Conservation (phyloP, 2,888 invertebrate genomes). For the Ditula angustiorana region DNA sequence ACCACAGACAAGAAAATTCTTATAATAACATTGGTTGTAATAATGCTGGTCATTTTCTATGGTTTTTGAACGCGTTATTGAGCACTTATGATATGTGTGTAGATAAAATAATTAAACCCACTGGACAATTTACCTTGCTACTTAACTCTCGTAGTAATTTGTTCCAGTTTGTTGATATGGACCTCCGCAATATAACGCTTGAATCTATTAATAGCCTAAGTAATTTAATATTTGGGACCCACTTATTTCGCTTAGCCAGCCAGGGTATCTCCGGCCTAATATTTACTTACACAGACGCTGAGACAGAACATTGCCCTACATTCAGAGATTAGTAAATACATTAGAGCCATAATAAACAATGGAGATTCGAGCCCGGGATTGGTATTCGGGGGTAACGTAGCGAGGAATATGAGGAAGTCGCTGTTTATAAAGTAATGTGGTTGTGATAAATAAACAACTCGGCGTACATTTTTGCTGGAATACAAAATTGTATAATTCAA, state of each 20-base stretch:
- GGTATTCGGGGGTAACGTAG: slow-evolving; percentile 1
- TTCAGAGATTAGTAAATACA: slow-evolving; percentile 26
- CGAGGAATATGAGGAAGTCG: slow-evolving; percentile 1
- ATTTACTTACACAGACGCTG: slow-evolving; percentile 14
- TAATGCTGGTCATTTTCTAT: too few relatives aligned
- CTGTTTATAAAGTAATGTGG: background rate
- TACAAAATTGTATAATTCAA: background rate
- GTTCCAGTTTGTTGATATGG: too few relatives aligned
- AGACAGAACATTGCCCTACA: slow-evolving; percentile 17
- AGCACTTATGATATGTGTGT: too few relatives aligned
- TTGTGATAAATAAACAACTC: slow-evolving; percentile 2
- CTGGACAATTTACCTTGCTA: too few relatives aligned
- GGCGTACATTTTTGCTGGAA: background rate
- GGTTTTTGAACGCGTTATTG: too few relatives aligned
- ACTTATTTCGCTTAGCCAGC: slow-evolving; percentile 5
- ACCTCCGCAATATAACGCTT: too few relatives aligned
- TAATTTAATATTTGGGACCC: background rate
- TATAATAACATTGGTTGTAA: too few relatives aligned
- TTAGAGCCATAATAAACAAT: slow-evolving; percentile 31
- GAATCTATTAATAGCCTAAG: slow-evolving; percentile 11
- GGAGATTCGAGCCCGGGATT: slow-evolving; percentile 1
- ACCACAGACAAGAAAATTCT: too few relatives aligned
- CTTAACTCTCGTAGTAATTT: too few relatives aligned
- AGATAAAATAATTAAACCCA: too few relatives aligned
- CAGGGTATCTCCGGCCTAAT: background rate